Percentiles rank a stretch among this genome's conserved stretches.
phyloP scores from a whole-genome alignment of 2,888 invertebrate genomes.

The Oxystoma pomonae region DNA sequence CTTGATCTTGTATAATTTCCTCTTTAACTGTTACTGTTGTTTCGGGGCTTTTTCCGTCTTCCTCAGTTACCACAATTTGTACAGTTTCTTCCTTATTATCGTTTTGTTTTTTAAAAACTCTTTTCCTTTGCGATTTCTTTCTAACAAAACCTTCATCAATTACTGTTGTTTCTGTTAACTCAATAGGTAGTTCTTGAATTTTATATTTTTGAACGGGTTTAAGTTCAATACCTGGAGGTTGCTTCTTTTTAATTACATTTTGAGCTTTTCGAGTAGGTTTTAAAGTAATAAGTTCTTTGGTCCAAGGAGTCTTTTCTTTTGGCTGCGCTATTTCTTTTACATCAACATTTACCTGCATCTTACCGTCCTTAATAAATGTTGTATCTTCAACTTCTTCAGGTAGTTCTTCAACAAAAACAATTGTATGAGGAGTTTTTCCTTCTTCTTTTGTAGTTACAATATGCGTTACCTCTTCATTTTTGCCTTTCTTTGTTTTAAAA shows the following conservation, averaged over 20 bases:
- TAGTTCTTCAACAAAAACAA: slow-evolving; percentile 37
- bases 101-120: no score
- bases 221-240: slow-evolving; percentile 28
- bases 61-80: no score
- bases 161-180: no score
- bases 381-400: slow-evolving; percentile 34
- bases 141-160: no score
- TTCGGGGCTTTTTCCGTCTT: no score
- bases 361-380: slow-evolving; percentile 29
- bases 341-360: no score
- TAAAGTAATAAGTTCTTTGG: slow-evolving; percentile 19
- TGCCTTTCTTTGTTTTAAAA: slow-evolving; percentile 43
- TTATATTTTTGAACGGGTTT: slow-evolving; percentile 28
- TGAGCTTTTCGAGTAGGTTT: slow-evolving; percentile 35
- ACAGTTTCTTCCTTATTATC: no score
- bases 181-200: no score
- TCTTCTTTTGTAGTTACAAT: slow-evolving; percentile 37
- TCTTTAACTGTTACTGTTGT: slow-evolving; percentile 20
- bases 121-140: no score
- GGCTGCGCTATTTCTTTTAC: slow-evolving; percentile 27
- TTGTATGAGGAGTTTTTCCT: slow-evolving; percentile 31
- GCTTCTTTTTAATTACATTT: slow-evolving; percentile 31
- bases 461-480: slow-evolving; percentile 45
- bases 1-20: slow-evolving; percentile 22
- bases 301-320: slow-evolving; percentile 29